phyloP scores from a whole-genome alignment of 2,113 vertebrate species.

The Paedocypris sp. region DNA sequence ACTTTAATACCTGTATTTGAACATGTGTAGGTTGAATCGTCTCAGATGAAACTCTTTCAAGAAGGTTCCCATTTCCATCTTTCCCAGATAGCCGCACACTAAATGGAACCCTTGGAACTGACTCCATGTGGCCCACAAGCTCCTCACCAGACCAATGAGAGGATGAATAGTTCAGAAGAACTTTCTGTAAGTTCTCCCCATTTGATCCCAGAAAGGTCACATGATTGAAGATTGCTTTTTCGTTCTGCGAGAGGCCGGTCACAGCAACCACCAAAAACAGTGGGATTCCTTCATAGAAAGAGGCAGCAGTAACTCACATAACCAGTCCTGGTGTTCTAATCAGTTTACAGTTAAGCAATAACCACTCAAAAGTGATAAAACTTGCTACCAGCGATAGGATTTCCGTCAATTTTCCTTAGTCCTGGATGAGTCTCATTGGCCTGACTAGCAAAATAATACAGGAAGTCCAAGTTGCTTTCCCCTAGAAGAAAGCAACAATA shows the following conservation, averaged over 20 bases:
- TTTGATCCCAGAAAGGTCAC: conserved; percentile 50
- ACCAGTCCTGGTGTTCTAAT: not conserved
- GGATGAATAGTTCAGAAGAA: conserved; percentile 47
- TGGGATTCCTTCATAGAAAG: conserved; percentile 42
- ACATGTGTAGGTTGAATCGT: conserved; percentile 57
- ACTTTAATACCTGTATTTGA: conserved; percentile 53
- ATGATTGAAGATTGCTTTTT: conserved; percentile 51
- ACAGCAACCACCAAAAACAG: conserved; percentile 56
- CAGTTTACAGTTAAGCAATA: not conserved
- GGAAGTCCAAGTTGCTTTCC: conserved; percentile 69
- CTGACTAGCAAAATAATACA: conserved; percentile 71
- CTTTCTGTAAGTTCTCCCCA: conserved; percentile 47
- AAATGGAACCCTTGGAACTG: conserved; percentile 54
- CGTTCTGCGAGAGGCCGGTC: conserved; percentile 44
- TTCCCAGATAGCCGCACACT: conserved; percentile 48
- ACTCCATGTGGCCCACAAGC: conserved; percentile 51
- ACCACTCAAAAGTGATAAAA: conserved; percentile 27
- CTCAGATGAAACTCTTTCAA: conserved; percentile 59
- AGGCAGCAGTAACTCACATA: not conserved
- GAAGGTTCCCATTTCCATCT: conserved; percentile 48
- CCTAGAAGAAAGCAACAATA: conserved; percentile 44
- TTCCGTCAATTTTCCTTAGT: conserved; percentile 62
- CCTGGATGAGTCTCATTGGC: conserved; percentile 71
- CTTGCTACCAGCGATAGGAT: conserved; percentile 72
- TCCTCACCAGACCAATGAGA: conserved; percentile 45